Conservation (phyloP, 2,797 vertebrate genomes). For the Muscicapa comitata region DNA sequence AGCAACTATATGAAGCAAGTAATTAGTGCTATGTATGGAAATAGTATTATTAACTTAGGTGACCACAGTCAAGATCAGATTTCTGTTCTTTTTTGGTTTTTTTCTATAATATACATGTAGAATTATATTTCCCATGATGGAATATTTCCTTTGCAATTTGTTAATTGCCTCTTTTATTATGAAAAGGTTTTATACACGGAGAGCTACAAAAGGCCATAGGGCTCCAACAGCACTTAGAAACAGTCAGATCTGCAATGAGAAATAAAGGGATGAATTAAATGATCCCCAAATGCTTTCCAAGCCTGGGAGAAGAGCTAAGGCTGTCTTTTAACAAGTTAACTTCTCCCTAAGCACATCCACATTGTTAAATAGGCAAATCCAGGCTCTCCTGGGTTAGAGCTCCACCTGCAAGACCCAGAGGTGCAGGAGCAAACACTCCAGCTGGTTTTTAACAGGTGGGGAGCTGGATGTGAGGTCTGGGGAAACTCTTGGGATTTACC, state of each 20-base stretch:
- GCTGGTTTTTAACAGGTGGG: not conserved
- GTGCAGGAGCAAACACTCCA: not conserved
- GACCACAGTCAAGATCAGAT: conserved; percentile 10
- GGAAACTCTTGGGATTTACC: not conserved
- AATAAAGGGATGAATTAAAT: not conserved
- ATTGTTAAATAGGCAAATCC: not conserved
- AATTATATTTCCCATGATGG: not conserved
- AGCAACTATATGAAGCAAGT: not conserved
- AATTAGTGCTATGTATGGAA: conserved; percentile 20
- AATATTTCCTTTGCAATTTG: conserved; percentile 25
- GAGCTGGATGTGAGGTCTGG: not conserved
- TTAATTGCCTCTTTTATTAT: conserved; percentile 31
- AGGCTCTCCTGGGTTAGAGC: not conserved
- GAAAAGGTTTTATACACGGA: not conserved
- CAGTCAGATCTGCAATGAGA: not conserved
- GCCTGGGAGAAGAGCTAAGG: not conserved
- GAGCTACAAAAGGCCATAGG: not conserved
- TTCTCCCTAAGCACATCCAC: not conserved
- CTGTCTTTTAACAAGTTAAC: not conserved
- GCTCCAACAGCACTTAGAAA: not conserved
- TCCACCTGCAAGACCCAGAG: not conserved
- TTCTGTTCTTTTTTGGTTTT: conserved; percentile 12
- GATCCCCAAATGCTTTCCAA: not conserved
- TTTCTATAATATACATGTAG: not conserved
- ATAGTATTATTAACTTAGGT: conserved; percentile 11